phyloP scores from a whole-genome alignment of 2,888 invertebrate genomes.

The Trissoscelio sp. region DNA sequence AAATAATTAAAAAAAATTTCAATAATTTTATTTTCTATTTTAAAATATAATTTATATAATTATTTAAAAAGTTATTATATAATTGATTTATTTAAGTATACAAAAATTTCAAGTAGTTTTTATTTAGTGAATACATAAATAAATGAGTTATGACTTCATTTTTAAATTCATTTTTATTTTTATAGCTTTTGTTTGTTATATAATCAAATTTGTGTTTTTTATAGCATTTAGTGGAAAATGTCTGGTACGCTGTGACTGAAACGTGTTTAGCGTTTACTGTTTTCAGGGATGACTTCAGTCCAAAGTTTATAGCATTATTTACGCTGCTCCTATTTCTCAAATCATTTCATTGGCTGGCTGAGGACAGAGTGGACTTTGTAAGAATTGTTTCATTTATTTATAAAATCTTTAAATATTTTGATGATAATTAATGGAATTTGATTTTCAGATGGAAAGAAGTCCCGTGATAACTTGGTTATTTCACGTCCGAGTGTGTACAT shows the following conservation, averaged over 20 bases:
- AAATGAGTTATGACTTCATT: no score
- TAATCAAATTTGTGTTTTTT: constrained; percentile 78
- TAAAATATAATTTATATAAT: no score
- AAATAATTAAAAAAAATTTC: no score
- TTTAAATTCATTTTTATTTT: no score
- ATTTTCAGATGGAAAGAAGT: constrained; percentile 98
- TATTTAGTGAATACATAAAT: no score
- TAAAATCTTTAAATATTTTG: no score
- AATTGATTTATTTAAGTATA: no score
- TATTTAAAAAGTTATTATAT: no score
- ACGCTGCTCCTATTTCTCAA: constrained; percentile 97
- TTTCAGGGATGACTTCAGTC: constrained; percentile 99
- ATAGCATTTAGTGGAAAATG: constrained; percentile 97
- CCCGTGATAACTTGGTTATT: constrained; percentile 98
- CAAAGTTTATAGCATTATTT: constrained; percentile 98
- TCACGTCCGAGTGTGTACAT: constrained; percentile 94
- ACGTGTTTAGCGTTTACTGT: constrained; percentile 99
- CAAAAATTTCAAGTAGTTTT: no score
- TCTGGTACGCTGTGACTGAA: constrained; percentile 99
- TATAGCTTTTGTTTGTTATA: no score
- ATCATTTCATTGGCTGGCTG: constrained; percentile 99
- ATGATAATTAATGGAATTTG: no score
- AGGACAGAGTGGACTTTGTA: constrained; percentile 99
- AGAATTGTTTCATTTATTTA: constrained; percentile 76
- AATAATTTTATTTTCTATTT: no score